Evolutionary conservation across 2,888 invertebrate genomes (phyloP), one percentile per base, ranked within the genome.

Genomic region (Nemotelus nigrinus): DNA sequence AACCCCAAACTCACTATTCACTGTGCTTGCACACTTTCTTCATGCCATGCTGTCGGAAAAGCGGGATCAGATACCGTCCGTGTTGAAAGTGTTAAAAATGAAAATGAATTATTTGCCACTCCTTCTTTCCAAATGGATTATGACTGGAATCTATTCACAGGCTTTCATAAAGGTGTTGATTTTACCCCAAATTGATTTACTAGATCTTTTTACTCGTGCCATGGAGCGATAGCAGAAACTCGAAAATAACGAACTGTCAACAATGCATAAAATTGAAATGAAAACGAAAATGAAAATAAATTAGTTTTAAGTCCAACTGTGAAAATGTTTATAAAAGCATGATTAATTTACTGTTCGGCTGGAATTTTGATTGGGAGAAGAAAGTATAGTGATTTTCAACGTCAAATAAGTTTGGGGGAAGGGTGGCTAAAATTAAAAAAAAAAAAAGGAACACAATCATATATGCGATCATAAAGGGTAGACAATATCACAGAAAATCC

Each of bases 131-230:
- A 44, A 44, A 65, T 65, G 45, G n/a, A 65, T 65, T 65, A 65
- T 47, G 65, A 45, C 5, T 45, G 44, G 65, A 45, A 44, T 65
- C 6, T 25, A 45, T 47, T 44, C 65, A 65, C 45, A 41, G 44
- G 65, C 45, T 65, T 65, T 65, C 45, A 41, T 45, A 65, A 65
- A 65, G 65, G 65, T 65, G 65, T 65, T 65, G 65, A 65, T 65
- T 65, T 65, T 65, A 8, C 65, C 47, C 10, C 25, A 45, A 65
- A 65, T 65, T 65, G 65, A 65, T 65, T 65, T 45, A 45, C 45
- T 44, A 2, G 10, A 65, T 53, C 53, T 53, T 7, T 6, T 53
- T 53, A 7, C 10, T 53, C 7, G 53, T 53, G 10, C 10, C 53
- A 6, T 53, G 7, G 10, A 7, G 7, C 53, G 6, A 7, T 10